These are phyloP conservation scores for Philhelius pedissequus DNA, from an alignment of 2,888 invertebrate genomes.

Conservation along the genomic window DNA sequence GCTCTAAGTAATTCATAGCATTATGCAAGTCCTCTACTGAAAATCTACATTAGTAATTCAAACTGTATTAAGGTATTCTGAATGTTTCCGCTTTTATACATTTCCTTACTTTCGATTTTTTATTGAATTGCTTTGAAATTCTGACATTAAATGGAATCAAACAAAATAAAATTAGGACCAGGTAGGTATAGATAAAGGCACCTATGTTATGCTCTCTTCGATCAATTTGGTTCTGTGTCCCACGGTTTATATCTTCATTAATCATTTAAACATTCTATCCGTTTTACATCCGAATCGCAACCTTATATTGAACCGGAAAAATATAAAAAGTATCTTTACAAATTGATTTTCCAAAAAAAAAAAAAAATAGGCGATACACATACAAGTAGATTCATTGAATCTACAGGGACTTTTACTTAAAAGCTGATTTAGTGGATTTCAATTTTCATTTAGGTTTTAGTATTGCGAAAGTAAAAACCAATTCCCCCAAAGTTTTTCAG, in stretches of 20 bases:
- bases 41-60: conserved; percentile 10
- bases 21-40: neutral
- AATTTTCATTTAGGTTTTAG: conserved; percentile 1
- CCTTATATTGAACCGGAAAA: conserved; percentile 16
- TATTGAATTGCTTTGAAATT: conserved; percentile 30
- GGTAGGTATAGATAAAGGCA: neutral
- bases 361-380: too few relatives aligned
- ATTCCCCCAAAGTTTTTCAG: neutral
- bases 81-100: neutral
- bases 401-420: conserved; percentile 3
- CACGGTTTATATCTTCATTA: conserved; percentile 64
- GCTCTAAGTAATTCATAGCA: neutral
- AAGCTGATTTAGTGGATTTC: conserved; percentile 11
- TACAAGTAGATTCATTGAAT: conserved; percentile 12
- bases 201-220: neutral
- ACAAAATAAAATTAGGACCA: neutral
- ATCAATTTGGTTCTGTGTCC: conserved; percentile 29
- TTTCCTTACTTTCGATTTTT: neutral
- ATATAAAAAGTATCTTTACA: neutral
- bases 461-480: neutral
- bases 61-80: neutral
- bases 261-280: conserved; percentile 59
- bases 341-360: conserved; percentile 32
- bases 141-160: conserved; percentile 47
- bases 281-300: conserved; percentile 45